Base-by-base conservation (phyloP, 2,888 invertebrate species). In the Drosophila neonasuta region DNA sequence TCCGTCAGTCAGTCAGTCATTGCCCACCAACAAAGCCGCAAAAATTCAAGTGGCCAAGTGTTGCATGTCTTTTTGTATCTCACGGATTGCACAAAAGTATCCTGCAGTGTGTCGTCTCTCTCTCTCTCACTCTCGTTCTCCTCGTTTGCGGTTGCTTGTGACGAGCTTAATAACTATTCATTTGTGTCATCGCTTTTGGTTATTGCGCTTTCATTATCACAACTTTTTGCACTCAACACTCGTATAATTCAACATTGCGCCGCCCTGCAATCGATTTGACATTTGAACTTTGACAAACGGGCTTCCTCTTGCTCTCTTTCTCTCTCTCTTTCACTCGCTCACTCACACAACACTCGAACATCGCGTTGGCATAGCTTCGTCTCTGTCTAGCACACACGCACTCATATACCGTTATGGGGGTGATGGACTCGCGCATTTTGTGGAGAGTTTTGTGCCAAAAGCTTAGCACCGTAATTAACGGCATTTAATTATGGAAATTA, bases 401-500 rank as follows among this genome's bases (percentile, higher is more conserved):
- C 7, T 9, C 32, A 2, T 32, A 10, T 3, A 10, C 32, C 32
- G 32, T 10, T 36, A 11, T 9, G 17, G 24, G 8, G 10, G 30
- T 30, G 48, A 11, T 36, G 29, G 11, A 45, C 46, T 56, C 42
- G 32, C 41, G 32, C 45, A 55, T 10, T n/a, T 63, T 36, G 51
- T 56, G 51, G 46, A 42, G 50, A 63, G 50, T 71, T 68, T 62
- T 62, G 49, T 70, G 66, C 70, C 67, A 57, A 42, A 54, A 17
- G 17, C 70, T 46, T 42, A 62, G 69, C 36, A 66, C 80, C 65
- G 69, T 71, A 83, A 77, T 81, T 79, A 84, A 80, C 84, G 79
- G 81, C 72, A 80, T 79, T 83, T 81, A 81, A 88, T 88, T 88
- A 88, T 79, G 78, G 74, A 81, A 87, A 87, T 87, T 88, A 81